Evolutionary conservation across 2,113 vertebrate species (phyloP), one percentile per base, ranked within the genome.

Genomic region (Lepus americanus): DNA sequence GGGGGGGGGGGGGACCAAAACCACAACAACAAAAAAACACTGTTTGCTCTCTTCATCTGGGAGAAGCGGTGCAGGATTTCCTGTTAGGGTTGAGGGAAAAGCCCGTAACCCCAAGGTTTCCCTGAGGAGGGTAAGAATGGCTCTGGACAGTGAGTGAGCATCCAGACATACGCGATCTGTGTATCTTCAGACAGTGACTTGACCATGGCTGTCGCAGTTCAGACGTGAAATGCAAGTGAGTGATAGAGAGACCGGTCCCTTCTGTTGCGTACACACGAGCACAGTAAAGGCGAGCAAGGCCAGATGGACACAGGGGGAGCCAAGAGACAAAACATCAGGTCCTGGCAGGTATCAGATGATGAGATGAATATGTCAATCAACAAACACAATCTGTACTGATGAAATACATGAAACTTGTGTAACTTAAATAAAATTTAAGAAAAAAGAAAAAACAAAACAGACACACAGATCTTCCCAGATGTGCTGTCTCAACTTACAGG

Each of bases 191-290:
- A 44, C 44, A 44, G 44, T 44, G 44, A 44, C 44, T 44, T 44
- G 44, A 44, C 6, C 0, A 27, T 36, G 12, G 9, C 29, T 39
- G 29, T 82, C 55, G 49, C 11, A 33, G 55, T 19, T 66, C 22
- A 44, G 53, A 55, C 87, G 82, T 36, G 33, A n/a, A 10, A 51
- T 63, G 39, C 90, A 19, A 67, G 44, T 31, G n/a, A 33, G n/a
- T 20, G 27, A 19, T 3, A 19, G 2, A 6, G 63, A 88, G n/a
- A 85, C 33, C 7, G 19, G 29, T 29, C 73, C n/a, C 44, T 44
- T 44, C 39, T 55, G 2, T 0, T 25, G n/a, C 61, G 64, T 9
- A 17, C 36, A 51, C 9, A 4, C 0, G 0, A 70, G 13, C 33
- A 10, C 7, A n/a, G 36, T 16, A 33, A 51, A 76, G 77, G 39